Evolutionary conservation across 2,797 vertebrate species (phyloP).

Genomic region (Intellagama lesueurii): DNA sequence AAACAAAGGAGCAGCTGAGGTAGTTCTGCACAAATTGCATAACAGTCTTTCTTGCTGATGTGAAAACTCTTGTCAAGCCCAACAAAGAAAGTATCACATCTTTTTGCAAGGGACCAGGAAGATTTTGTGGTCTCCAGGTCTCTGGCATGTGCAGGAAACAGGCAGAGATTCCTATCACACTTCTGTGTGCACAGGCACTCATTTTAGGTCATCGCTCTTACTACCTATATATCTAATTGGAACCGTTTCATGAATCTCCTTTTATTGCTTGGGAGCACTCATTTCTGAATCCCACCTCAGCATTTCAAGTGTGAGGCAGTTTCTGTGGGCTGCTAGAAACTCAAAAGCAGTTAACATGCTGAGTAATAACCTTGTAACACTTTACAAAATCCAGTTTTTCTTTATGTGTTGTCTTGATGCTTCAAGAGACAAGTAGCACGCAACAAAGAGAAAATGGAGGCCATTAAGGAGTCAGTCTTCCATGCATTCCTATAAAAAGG

Average conservation of each 20-base stretch:
- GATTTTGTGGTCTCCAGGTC: too few species aligned
- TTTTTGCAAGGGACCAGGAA: too few species aligned
- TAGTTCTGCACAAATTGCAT: too few species aligned
- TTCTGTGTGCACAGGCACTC: too few species aligned
- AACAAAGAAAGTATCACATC: too few species aligned
- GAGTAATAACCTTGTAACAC: slow-evolving; percentile 32
- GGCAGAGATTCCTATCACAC: too few species aligned
- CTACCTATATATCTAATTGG: not conserved
- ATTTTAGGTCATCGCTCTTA: not conserved
- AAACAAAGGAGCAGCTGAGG: too few species aligned
- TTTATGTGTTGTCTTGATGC: slow-evolving; percentile 32
- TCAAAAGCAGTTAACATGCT: not conserved
- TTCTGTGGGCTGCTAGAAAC: slow-evolving; percentile 25
- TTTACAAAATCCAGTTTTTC: slow-evolving; percentile 36
- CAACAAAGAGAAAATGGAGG: slow-evolving; percentile 54
- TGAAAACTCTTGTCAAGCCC: too few species aligned
- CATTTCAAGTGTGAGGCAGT: not conserved
- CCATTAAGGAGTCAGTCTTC: slow-evolving; percentile 15
- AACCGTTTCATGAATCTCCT: not conserved
- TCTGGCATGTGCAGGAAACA: too few species aligned
- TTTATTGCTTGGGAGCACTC: not conserved
- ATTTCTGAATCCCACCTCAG: not conserved
- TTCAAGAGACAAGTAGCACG: slow-evolving; percentile 4
- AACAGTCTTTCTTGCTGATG: too few species aligned
- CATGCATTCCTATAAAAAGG: not conserved